A percentile compares a stretch with the other conserved stretches of the same genome.
phyloP scores from a whole-genome alignment of 23 tunicate genomes.

The Trididemnum clinides region DNA sequence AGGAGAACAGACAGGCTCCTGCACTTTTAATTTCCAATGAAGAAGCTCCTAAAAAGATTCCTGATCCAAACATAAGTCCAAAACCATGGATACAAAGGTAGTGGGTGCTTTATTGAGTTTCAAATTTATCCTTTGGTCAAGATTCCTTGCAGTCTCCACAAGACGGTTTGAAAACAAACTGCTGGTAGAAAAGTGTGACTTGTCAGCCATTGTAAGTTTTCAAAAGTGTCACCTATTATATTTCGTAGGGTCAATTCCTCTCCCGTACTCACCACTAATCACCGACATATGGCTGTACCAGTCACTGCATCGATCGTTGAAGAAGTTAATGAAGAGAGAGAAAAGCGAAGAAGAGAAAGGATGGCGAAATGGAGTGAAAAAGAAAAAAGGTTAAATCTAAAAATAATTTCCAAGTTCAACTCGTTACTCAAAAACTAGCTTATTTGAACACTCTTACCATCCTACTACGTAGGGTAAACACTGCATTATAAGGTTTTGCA shows the following conservation, averaged over 20 bases:
- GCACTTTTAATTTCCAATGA: background rate
- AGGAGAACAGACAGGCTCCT: background rate
- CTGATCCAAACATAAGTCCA: constrained; percentile 61
- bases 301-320: background rate
- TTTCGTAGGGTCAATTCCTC: background rate
- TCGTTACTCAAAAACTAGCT: too few species aligned
- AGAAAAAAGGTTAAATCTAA: constrained; percentile 51
- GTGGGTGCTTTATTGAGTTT: too few species aligned
- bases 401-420: too few species aligned
- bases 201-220: too few species aligned
- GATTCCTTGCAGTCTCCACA: too few species aligned
- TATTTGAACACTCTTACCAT: too few species aligned
- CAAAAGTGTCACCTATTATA: too few species aligned
- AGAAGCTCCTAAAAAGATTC: background rate
- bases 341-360: constrained; percentile 65
- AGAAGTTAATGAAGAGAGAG: constrained; percentile 37
- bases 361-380: constrained; percentile 58
- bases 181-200: too few species aligned
- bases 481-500: too few species aligned
- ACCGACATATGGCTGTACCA: background rate
- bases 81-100: constrained; percentile 76
- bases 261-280: background rate
- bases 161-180: too few species aligned
- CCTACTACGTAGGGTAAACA: too few species aligned
- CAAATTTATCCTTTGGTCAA: too few species aligned